These are phyloP conservation scores for Anhinga rufa DNA, from an alignment of 2,113 vertebrate genomes.

Conservation along the genomic window DNA sequence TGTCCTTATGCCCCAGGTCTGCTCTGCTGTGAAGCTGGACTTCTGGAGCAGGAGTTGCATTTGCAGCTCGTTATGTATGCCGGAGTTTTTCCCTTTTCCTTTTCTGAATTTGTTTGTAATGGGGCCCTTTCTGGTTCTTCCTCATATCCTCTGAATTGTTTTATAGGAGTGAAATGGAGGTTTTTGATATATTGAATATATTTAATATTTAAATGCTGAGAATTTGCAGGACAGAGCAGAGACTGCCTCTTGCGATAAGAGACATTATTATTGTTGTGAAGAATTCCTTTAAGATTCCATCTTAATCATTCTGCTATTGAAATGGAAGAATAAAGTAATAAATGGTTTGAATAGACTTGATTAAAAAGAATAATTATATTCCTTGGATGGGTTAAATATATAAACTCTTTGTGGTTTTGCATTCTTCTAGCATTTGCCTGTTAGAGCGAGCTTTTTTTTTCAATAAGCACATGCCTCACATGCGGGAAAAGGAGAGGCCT, in stretches of 20 bases:
- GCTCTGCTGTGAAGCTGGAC: background rate
- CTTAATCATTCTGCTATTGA: constrained; percentile 70
- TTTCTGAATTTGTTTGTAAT: constrained; percentile 43
- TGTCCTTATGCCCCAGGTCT: constrained; percentile 9
- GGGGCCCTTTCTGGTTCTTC: constrained; percentile 26
- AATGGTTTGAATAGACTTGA: constrained; percentile 72
- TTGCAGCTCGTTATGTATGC: constrained; percentile 13
- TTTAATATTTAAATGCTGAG: constrained; percentile 62
- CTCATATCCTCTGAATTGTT: constrained; percentile 24
- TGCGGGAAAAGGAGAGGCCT: background rate
- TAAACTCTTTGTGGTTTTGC: constrained; percentile 48
- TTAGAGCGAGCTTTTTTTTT: background rate
- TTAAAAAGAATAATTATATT: constrained; percentile 74
- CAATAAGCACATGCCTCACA: background rate
- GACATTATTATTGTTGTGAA: constrained; percentile 67
- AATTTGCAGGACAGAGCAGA: constrained; percentile 60
- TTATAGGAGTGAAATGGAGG: constrained; percentile 48
- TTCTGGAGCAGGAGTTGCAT: background rate
- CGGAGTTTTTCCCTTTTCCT: background rate
- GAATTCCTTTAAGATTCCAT: constrained; percentile 72
- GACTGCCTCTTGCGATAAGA: constrained; percentile 67
- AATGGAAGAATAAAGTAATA: constrained; percentile 74
- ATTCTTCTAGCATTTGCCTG: constrained; percentile 41
- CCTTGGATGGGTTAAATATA: constrained; percentile 60
- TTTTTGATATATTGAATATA: constrained; percentile 50